Evolutionary conservation across 2,113 vertebrate genomes (phyloP).

Genomic region (Tyto alba): DNA sequence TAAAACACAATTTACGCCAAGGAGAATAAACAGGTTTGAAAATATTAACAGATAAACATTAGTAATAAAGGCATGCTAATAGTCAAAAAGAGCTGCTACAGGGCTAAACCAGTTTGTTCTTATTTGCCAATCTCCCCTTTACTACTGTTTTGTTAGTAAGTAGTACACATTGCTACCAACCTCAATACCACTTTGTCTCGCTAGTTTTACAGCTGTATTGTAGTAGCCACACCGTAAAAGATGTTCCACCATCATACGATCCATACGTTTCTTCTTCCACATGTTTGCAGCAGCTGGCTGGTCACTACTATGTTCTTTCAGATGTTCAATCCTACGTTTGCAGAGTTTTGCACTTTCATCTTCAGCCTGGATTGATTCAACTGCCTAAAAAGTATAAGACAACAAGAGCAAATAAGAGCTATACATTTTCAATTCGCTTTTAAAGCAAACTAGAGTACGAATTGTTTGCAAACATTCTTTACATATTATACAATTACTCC

Average conservation of each 20-base stretch:
- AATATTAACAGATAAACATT: background rate
- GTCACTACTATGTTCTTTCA: slow-evolving; percentile 97
- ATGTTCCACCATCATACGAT: slow-evolving; percentile 99
- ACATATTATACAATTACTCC: background rate
- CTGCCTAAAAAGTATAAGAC: slow-evolving; percentile 74
- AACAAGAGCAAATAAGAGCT: background rate
- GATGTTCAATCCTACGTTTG: slow-evolving; percentile 94
- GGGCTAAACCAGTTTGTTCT: background rate
- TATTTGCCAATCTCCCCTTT: background rate
- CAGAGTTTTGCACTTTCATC: slow-evolving; percentile 97
- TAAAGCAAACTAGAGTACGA: background rate
- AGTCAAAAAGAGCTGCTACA: background rate
- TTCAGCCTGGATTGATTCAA: slow-evolving; percentile 97
- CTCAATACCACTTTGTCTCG: slow-evolving; percentile 95
- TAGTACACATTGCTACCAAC: slow-evolving; percentile 56
- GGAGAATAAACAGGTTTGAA: background rate
- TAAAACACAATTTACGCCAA: background rate
- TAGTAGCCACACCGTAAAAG: slow-evolving; percentile 97
- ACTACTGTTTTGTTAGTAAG: background rate
- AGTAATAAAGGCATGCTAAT: background rate
- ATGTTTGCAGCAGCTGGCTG: slow-evolving; percentile 89
- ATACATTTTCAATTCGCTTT: background rate
- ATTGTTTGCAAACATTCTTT: background rate
- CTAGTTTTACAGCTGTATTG: slow-evolving; percentile 94
- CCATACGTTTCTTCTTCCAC: slow-evolving; percentile 99